These are phyloP conservation scores for Cerceris rybyensis DNA, from an alignment of 2,888 invertebrate species.

Conservation along the genomic window DNA sequence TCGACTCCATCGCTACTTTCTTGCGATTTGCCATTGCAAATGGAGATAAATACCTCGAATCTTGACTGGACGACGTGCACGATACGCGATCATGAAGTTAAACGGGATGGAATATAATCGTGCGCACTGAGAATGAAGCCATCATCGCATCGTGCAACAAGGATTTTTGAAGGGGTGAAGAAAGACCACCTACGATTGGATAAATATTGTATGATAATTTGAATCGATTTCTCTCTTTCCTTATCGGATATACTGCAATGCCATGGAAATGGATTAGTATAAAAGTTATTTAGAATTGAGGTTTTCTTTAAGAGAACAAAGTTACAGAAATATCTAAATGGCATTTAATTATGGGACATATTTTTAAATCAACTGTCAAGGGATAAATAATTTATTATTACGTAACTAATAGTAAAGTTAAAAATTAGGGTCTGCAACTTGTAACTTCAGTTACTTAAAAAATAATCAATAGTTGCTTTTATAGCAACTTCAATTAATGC, in stretches of 20 bases:
- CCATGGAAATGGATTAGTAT: slow-evolving; percentile 1
- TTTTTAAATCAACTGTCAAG: no score
- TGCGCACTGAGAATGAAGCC: slow-evolving; percentile 21
- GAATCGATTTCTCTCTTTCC: slow-evolving; percentile 15
- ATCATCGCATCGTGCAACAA: slow-evolving; percentile 15
- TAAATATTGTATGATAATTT: slow-evolving; percentile 29
- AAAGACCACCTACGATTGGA: slow-evolving; percentile 31
- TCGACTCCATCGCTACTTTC: not conserved
- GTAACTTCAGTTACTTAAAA: not conserved
- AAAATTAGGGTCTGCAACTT: not conserved
- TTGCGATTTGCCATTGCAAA: slow-evolving; percentile 5
- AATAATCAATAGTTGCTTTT: no score
- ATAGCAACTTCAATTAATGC: no score
- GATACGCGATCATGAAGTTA: slow-evolving; percentile 14
- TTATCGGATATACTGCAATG: slow-evolving; percentile 20
- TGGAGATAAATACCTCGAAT: slow-evolving; percentile 12
- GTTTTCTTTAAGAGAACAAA: not conserved
- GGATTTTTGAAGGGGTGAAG: not conserved
- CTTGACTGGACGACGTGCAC: slow-evolving; percentile 4
- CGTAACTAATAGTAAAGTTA: not conserved
- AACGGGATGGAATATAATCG: slow-evolving; percentile 25
- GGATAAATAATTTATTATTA: not conserved
- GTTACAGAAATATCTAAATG: not conserved
- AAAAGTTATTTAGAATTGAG: not conserved
- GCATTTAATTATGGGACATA: no score